Conservation (phyloP, 2,888 invertebrate species). For the Trilocha varians region DNA sequence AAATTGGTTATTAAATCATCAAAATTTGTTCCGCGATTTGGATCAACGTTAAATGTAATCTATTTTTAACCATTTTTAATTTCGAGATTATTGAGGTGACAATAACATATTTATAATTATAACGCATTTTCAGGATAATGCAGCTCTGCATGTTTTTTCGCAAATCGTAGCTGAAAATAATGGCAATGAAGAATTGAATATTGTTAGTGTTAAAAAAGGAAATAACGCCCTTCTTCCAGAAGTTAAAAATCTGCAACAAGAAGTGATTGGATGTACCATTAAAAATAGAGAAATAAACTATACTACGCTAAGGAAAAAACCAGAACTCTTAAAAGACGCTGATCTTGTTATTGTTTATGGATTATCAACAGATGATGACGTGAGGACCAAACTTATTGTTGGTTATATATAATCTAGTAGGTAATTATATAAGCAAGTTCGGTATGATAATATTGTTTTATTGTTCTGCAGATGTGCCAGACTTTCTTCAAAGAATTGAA, state of each 20-base stretch:
- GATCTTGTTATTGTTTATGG: background rate
- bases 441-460: too few species aligned
- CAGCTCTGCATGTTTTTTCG: slow-evolving; percentile 11
- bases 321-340: background rate
- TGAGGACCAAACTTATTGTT: too few species aligned
- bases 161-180: slow-evolving; percentile 28
- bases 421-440: too few species aligned
- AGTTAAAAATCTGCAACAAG: background rate
- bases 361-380: background rate
- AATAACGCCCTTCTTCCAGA: background rate
- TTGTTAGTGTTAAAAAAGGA: slow-evolving; percentile 14
- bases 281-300: background rate
- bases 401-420: too few species aligned
- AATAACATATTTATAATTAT: background rate
- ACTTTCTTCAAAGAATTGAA: slow-evolving; percentile 11
- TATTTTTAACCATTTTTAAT: too few species aligned
- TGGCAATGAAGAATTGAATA: slow-evolving; percentile 15
- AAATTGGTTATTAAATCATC: slow-evolving; percentile 17
- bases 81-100: background rate
- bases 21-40: slow-evolving; percentile 27
- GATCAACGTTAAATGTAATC: slow-evolving; percentile 23
- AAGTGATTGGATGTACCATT: background rate
- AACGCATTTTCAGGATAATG: slow-evolving; percentile 1
- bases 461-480: slow-evolving; percentile 12
- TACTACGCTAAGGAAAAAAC: background rate